Percentiles rank a stretch among this genome's conserved stretches.
phyloP scores from a whole-genome alignment of 2,113 vertebrate species.

The Plotosus lineatus region DNA sequence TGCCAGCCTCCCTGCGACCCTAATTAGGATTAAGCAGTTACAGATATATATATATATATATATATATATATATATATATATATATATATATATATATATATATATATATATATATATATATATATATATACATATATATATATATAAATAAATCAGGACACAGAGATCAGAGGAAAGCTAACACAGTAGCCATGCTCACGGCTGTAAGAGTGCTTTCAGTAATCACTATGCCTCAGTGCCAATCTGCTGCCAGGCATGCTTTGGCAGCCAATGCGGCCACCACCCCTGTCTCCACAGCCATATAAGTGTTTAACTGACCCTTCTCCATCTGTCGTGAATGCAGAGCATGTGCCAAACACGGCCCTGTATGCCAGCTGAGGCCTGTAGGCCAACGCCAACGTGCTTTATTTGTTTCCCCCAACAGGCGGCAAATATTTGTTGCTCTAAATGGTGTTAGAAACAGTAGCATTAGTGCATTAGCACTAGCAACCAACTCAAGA shows the following conservation, averaged over 20 bases:
- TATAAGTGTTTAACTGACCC: slow-evolving; percentile 56
- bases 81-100: no score
- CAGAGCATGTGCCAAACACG: slow-evolving; percentile 59
- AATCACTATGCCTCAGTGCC: slow-evolving; percentile 11
- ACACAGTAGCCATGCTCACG: neutral
- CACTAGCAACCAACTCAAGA: neutral
- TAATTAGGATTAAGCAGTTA: no score
- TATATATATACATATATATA: no score
- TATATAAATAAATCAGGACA: neutral
- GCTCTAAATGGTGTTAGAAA: slow-evolving; percentile 10
- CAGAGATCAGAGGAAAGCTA: neutral
- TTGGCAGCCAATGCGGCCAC: slow-evolving; percentile 32
- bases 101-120: no score
- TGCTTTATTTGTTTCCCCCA: slow-evolving; percentile 48
- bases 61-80: no score
- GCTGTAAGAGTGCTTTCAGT: slow-evolving; percentile 7
- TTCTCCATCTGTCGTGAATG: slow-evolving; percentile 68
- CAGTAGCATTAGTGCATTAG: neutral
- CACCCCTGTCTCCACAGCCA: slow-evolving; percentile 22
- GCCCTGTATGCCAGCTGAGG: slow-evolving; percentile 64
- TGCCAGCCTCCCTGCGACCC: no score
- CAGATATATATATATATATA: no score
- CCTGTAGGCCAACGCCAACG: slow-evolving; percentile 61
- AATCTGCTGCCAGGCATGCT: slow-evolving; percentile 17
- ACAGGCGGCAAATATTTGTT: slow-evolving; percentile 51